Percentiles rank a stretch among this genome's conserved stretches.
Conservation (phyloP, 2,888 invertebrate genomes). For the Papilio gigon region DNA sequence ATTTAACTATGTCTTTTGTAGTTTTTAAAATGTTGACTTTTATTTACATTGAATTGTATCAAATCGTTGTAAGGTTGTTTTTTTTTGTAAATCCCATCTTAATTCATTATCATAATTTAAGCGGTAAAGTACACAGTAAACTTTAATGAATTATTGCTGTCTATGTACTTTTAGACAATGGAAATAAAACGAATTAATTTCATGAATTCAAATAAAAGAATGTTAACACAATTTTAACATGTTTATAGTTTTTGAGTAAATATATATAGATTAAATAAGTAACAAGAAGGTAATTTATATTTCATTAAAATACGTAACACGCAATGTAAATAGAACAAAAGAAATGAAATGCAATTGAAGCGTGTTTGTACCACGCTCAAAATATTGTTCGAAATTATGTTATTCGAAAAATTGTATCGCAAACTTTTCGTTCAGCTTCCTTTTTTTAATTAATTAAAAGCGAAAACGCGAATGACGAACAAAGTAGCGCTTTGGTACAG, state of each 20-base stretch:
- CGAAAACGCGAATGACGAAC: slow-evolving; percentile 60
- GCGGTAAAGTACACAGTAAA: no score
- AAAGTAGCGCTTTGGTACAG: slow-evolving; percentile 66
- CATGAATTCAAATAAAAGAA: no score
- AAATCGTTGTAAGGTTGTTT: no score
- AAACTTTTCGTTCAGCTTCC: slow-evolving; percentile 42
- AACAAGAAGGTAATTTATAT: neutral
- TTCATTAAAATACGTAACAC: neutral
- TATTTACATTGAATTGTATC: no score
- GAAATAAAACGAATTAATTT: no score
- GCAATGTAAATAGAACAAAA: neutral
- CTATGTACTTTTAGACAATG: no score
- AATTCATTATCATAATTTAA: no score
- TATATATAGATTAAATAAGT: neutral
- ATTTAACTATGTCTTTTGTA: neutral
- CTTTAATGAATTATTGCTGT: no score
- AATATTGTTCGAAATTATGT: slow-evolving; percentile 20
- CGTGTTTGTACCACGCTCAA: neutral
- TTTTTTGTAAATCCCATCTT: no score
- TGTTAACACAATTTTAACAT: neutral
- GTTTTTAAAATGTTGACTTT: neutral
- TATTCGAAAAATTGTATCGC: slow-evolving; percentile 22
- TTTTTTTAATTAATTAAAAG: slow-evolving; percentile 69
- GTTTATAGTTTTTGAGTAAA: neutral
- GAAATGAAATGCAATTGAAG: slow-evolving; percentile 9